Base-by-base conservation (phyloP, 2,113 vertebrate species). In the Xerus inauris region DNA sequence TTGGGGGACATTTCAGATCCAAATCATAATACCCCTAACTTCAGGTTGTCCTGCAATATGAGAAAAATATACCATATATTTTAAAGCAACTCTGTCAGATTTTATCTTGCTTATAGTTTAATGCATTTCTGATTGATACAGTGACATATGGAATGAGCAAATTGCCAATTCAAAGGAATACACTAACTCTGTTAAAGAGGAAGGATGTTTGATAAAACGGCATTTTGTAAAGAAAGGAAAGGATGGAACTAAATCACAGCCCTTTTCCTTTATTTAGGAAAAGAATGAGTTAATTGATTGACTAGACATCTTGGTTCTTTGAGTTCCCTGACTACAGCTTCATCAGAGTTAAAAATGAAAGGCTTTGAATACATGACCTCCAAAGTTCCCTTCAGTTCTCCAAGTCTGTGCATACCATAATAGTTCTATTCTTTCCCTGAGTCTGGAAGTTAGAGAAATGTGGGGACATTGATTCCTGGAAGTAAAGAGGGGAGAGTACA, bases 401-500 rank as follows among this genome's bases (percentile, higher is more conserved):
- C 40, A 69, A 42, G 38, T 57, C 47, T 86, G 2, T 35, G 64
- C 45, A 45, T 71, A 64, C 40, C 49, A 54, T 20, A 75, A n/a
- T 19, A 59, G 26, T 13, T 54, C 59, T 75, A 38, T 87, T 96
- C 49, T 81, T 89, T 76, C n/a, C 71, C 84, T 71, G 51, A 80
- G 73, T 82, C 62, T 92, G 71, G 84, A 93, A 59, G 76, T 64
- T 83, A 32, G 35, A 64, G 69, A 86, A 87, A 88, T 26, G 59
- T 40, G 82, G 17, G 82, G 45, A 20, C 83, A 93, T 75, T 86
- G 92, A 96, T 92, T 94, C 76, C 30, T 95, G 38, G 57, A 57
- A 87, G 84, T 72, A 42, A 92, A 76, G 49, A 90, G 81, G 59
- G 94, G 35, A 71, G 84, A 73, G 30, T 30, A 51, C 19, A 38